Percentiles rank a stretch among this genome's conserved stretches.
Conservation (phyloP, 1,140 invertebrate genomes). For the Drosophila baimaii region DNA sequence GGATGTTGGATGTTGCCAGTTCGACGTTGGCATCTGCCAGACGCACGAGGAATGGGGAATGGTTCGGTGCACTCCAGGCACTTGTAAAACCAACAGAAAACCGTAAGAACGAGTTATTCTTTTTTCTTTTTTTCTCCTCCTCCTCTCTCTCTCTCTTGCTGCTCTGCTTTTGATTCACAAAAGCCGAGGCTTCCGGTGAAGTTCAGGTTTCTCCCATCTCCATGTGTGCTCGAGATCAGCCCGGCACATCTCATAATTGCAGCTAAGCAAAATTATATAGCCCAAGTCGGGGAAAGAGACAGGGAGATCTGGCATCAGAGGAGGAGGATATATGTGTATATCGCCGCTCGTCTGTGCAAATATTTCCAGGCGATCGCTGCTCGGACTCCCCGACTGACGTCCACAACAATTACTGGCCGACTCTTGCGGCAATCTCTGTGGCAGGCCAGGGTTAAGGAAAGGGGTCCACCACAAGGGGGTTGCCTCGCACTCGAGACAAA, state of each 20-base stretch:
- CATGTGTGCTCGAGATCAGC: slow-evolving; percentile 67
- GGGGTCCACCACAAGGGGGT: slow-evolving; percentile 14
- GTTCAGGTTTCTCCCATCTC: slow-evolving; percentile 55
- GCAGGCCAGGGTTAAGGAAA: slow-evolving; percentile 7
- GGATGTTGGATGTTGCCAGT: slow-evolving; percentile 67
- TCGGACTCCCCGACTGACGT: slow-evolving; percentile 61
- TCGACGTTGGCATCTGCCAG: slow-evolving; percentile 68
- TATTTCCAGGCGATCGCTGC: slow-evolving; percentile 58
- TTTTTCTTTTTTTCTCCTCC: background rate
- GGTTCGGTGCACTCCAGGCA: slow-evolving; percentile 54
- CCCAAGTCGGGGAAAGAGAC: slow-evolving; percentile 28
- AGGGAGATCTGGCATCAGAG: slow-evolving; percentile 38
- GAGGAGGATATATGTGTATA: slow-evolving; percentile 9
- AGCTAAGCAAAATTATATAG: slow-evolving; percentile 81
- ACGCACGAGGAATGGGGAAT: slow-evolving; percentile 24
- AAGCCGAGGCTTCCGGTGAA: slow-evolving; percentile 72
- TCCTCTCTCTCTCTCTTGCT: background rate
- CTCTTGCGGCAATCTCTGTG: slow-evolving; percentile 61
- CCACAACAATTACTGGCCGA: slow-evolving; percentile 70
- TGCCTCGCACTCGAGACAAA: slow-evolving; percentile 74
- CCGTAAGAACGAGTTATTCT: slow-evolving; percentile 75
- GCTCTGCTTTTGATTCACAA: slow-evolving; percentile 54
- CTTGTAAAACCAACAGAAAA: slow-evolving; percentile 76
- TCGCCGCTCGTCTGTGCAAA: slow-evolving; percentile 56
- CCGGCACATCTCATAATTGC: slow-evolving; percentile 76